Evolutionary conservation across 1,140 invertebrate species (phyloP).

Genomic region (Protaetia brevitarsis): DNA sequence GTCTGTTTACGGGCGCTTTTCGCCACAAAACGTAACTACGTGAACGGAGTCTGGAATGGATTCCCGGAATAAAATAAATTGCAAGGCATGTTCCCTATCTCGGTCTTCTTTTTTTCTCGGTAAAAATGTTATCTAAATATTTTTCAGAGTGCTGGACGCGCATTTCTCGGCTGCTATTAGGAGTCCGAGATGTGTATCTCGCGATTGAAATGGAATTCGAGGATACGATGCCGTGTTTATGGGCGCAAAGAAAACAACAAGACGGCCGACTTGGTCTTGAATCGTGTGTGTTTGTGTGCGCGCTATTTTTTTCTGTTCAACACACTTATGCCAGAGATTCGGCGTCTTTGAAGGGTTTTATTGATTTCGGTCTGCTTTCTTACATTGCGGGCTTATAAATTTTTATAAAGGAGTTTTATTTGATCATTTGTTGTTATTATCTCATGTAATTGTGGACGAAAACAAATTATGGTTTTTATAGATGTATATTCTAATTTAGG

Average conservation of each 20-base stretch:
- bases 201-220: conserved; percentile 14
- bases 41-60: conserved; percentile 44
- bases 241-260: not conserved
- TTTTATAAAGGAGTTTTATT: conserved; percentile 4
- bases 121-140: conserved; percentile 19
- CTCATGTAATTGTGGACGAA: not conserved
- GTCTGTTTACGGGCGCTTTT: conserved; percentile 28
- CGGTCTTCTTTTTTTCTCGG: conserved; percentile 7
- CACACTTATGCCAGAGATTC: conserved; percentile 2
- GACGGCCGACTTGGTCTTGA: not conserved
- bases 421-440: conserved; percentile 9
- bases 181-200: conserved; percentile 13
- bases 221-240: not conserved
- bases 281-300: not conserved
- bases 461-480: not conserved
- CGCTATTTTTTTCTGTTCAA: not conserved
- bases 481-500: too few species aligned
- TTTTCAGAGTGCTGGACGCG: conserved; percentile 12
- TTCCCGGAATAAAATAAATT: conserved; percentile 47
- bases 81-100: conserved; percentile 31
- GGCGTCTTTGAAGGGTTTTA: conserved; percentile 5
- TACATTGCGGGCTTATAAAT: conserved; percentile 8
- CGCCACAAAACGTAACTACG: conserved; percentile 34
- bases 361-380: not conserved
- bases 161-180: not conserved